Base-by-base conservation (phyloP, 2,113 vertebrate species). In the Actenoides hombroni region DNA sequence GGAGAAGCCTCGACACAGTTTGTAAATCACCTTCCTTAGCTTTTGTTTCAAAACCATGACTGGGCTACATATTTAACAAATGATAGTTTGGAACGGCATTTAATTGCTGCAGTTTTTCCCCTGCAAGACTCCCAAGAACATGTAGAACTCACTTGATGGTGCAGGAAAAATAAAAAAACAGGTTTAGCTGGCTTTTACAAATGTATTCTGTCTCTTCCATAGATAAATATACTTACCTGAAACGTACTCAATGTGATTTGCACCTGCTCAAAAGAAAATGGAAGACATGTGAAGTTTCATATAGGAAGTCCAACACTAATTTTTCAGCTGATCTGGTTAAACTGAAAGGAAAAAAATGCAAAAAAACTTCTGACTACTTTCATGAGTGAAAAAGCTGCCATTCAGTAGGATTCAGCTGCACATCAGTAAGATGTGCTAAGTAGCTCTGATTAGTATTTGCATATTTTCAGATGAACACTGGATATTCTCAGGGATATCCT, bases 341-440 rank as follows among this genome's bases (percentile, higher is more conserved):
- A 86, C 21, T 26, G 42, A 83, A n/a, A 77, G 23, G 39, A 25
- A 37, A 76, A 57, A 69, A 64, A 4, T 8, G 13, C 0, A 20
- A 33, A 53, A 39, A 73, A 10, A 11, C 16, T 73, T 60, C 29
- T 84, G 60, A 40, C 46, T 76, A 4, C 25, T 65, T 11, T 3
- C 35, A 23, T 80, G 64, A 80, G 35, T 77, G 63, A 60, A 85
- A 86, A 88, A 76, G 54, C 89, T 84, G 76, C 63, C 20, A 39
- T 77, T 94, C 86, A 86, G 70, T 40, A 71, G 53, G 61, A 60
- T 88, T 92, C 83, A 86, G 79, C 88, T 90, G 79, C 85, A 71
- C 46, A 70, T 49, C 40, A 78, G 25, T 51, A 81, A 83, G 49
- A 74, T 37, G 59, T 74, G 60, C 49, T 61, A 39, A 78, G 81